Evolutionary conservation across 2,797 vertebrate species (phyloP).

Genomic region (Gymnodraco acuticeps): DNA sequence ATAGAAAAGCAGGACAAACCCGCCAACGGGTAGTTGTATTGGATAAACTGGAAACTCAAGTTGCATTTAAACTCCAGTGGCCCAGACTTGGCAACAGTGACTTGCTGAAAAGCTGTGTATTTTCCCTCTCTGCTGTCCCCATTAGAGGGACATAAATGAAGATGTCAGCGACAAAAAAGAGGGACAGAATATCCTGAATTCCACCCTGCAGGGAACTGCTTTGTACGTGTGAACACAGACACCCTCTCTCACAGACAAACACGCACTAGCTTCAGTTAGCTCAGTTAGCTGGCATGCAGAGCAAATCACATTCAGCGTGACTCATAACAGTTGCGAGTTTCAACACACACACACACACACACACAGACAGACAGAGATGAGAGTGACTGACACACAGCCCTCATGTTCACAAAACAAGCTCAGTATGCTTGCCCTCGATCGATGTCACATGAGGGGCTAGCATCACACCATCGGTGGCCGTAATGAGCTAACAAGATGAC

Average conservation of each 20-base stretch:
- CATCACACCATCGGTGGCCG: conserved; percentile 57
- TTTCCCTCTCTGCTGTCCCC: conserved; percentile 62
- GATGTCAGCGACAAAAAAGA: conserved; percentile 70
- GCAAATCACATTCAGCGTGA: conserved; percentile 80
- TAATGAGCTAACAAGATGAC: conserved; percentile 81
- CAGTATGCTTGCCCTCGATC: conserved; percentile 73
- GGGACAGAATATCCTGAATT: conserved; percentile 74
- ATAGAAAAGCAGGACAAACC: conserved; percentile 63
- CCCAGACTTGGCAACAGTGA: conserved; percentile 57
- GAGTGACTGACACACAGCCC: conserved; percentile 55
- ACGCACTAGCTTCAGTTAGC: conserved; percentile 69
- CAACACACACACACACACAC: conserved; percentile 39
- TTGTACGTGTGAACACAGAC: conserved; percentile 81
- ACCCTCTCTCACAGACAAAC: conserved; percentile 58
- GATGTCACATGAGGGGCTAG: conserved; percentile 76
- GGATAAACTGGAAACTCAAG: conserved; percentile 69
- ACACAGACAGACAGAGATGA: conserved; percentile 21
- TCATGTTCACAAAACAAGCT: conserved; percentile 63
- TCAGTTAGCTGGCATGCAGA: conserved; percentile 82
- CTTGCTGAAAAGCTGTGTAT: conserved; percentile 62
- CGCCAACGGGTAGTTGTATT: conserved; percentile 61
- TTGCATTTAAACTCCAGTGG: conserved; percentile 55
- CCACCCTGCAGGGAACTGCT: conserved; percentile 71
- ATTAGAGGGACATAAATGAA: conserved; percentile 73
- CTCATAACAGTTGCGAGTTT: conserved; percentile 76